A percentile compares a stretch with the other conserved stretches of the same genome.
These are phyloP conservation scores for Pentamera pediparva DNA, from an alignment of 53 echinoderm and acorn worm genomes.

Conservation along the genomic window DNA sequence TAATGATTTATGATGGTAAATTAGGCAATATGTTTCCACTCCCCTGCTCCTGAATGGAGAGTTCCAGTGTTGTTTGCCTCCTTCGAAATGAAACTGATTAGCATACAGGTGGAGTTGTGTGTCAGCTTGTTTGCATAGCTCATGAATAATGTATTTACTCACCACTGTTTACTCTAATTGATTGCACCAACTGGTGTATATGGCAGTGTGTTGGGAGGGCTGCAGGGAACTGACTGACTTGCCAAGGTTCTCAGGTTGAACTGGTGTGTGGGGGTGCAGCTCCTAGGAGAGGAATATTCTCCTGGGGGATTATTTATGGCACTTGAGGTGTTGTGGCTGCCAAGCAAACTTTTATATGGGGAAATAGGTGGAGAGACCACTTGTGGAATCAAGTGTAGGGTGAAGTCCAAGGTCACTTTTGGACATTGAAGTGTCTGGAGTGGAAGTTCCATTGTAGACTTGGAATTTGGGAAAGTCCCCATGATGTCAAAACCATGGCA, in stretches of 20 bases:
- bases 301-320: too few relatives aligned
- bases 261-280: too few relatives aligned
- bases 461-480: background rate
- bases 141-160: conserved; percentile 17
- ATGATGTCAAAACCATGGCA: too few relatives aligned
- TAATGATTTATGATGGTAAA: background rate
- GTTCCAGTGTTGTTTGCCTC: background rate
- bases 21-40: background rate
- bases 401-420: background rate
- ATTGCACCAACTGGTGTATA: background rate
- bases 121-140: background rate
- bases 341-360: too few relatives aligned
- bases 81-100: conserved; percentile 1
- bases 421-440: background rate
- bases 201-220: background rate
- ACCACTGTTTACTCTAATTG: background rate
- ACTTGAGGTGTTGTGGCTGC: too few relatives aligned
- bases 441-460: background rate
- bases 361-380: background rate
- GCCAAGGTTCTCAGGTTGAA: too few relatives aligned
- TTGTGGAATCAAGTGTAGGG: background rate
- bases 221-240: too few relatives aligned
- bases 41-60: background rate
- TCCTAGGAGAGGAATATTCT: too few relatives aligned
- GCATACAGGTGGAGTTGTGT: conserved; percentile 12